Percentiles rank a stretch among this genome's conserved stretches.
phyloP scores from a whole-genome alignment of 1,140 invertebrate species.

The Spodoptera frugiperda region DNA sequence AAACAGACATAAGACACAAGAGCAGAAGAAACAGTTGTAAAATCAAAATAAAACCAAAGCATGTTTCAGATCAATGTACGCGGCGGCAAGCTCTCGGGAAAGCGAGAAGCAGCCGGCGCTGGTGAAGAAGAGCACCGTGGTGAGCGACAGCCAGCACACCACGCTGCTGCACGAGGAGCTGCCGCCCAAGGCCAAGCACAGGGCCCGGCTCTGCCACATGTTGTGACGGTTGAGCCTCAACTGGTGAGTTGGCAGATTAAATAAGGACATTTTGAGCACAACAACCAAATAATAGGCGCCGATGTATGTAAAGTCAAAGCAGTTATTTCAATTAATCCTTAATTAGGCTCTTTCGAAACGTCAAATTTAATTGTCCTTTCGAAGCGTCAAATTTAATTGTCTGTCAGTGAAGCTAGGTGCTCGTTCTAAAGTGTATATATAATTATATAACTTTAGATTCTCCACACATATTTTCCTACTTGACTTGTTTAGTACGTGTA shows the following conservation, averaged over 20 bases:
- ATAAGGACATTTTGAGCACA: no score
- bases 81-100: slow-evolving; percentile 74
- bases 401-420: no score
- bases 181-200: slow-evolving; percentile 67
- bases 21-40: slow-evolving; percentile 58
- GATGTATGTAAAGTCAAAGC: no score
- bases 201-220: slow-evolving; percentile 78
- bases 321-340: no score
- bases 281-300: no score
- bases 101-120: slow-evolving; percentile 57
- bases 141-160: slow-evolving; percentile 50
- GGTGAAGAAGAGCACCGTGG: slow-evolving; percentile 66
- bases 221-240: slow-evolving; percentile 83
- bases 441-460: no score
- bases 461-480: no score
- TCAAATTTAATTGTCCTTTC: no score
- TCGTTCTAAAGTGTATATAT: no score
- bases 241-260: slow-evolving; percentile 66
- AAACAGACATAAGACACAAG: neutral
- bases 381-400: no score
- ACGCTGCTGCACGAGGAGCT: slow-evolving; percentile 51
- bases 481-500: no score
- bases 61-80: slow-evolving; percentile 86
- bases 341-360: no score
- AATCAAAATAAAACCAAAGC: slow-evolving; percentile 70